Conservation (phyloP, 2,113 vertebrate species). For the Cepphus grylle region DNA sequence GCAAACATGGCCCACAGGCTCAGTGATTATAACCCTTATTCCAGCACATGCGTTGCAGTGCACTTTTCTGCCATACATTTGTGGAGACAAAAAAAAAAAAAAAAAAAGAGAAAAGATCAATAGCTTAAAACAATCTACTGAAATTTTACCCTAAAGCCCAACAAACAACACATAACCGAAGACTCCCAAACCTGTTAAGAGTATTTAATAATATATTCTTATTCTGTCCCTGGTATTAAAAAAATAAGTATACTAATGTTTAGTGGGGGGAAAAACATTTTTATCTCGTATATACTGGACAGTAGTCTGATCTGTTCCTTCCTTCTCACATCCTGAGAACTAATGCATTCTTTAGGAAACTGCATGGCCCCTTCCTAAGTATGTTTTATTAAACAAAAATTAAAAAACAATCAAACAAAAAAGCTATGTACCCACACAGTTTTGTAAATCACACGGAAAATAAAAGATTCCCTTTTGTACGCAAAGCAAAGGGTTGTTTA, state of each 20-base stretch:
- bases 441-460: background rate
- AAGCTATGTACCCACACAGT: background rate
- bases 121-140: background rate
- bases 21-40: constrained; percentile 16
- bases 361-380: background rate
- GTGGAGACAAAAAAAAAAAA: background rate
- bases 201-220: background rate
- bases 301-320: background rate
- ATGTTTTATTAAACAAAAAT: background rate
- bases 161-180: background rate
- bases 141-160: background rate
- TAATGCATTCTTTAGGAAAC: background rate
- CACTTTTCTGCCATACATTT: background rate
- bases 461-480: background rate
- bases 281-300: rapidly evolving
- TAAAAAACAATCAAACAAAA: background rate
- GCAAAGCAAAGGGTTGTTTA: background rate
- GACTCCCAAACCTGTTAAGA: background rate
- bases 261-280: rapidly evolving
- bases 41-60: background rate
- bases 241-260: background rate
- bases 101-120: background rate
- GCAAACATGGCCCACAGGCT: background rate
- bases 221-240: background rate
- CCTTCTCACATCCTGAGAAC: background rate